Evolutionary conservation across 2,113 vertebrate species (phyloP), one percentile per base, ranked within the genome.

Genomic region (Cettia cetti): DNA sequence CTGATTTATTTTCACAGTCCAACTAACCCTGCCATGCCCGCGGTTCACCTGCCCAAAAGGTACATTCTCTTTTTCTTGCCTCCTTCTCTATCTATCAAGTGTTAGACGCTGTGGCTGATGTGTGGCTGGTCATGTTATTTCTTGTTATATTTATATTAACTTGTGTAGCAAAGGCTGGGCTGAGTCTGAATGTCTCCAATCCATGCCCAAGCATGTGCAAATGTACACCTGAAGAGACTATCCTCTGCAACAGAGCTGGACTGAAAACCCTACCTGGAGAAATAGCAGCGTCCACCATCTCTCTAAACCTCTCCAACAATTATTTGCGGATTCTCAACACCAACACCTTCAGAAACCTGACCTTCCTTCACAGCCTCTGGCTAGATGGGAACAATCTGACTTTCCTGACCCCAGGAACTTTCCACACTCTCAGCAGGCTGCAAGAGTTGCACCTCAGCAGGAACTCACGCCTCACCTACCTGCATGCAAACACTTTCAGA

Each of bases 321-420:
- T 89, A 90, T 22, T 64, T 98, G 68, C 59, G 91, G 56, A 86
- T 78, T 53, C 94, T 97, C 31, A 91, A 81, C n/a, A 78, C 76
- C 74, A 92, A 77, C 31, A 83, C 94, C 59, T 98, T 98, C 74
- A 94, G 77, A 68, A 97, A 97, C 44, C 70, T 97, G 68, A 96
- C 96, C 28, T 91, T 71, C 42, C 97, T 97, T n/a, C 96, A 93
- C 81, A 96, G 87, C 70, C 96, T 98, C 56, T 97, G 94, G 95
- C 60, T 97, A 30, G 96, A 97, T 37, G 95, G 85, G 64, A 98
- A 98, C 79, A 97, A 96, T 30, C 66, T 98, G 90, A 97, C 97
- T 9, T 98, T 97, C 86, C 45, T 98, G 59, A 96, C 94, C 35
- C 97, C 97, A 0, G 97, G 97, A n/a, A 91, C 96, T 37, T 98